These are phyloP conservation scores for Ceratothoa steindachneri DNA, from an alignment of 2,888 invertebrate genomes.

Conservation along the genomic window DNA sequence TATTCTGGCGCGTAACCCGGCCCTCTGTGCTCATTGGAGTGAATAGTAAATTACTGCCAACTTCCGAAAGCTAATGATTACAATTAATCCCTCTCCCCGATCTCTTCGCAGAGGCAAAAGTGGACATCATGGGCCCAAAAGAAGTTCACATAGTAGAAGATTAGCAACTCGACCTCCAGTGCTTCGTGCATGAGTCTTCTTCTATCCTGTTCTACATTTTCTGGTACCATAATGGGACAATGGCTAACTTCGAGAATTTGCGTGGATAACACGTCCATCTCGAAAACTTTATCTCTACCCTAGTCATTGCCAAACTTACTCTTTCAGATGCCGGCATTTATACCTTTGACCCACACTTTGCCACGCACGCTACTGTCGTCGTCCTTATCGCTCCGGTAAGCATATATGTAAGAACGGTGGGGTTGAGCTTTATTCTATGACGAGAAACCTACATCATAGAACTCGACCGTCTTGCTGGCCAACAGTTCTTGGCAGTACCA, in stretches of 20 bases:
- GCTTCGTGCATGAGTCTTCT: slow-evolving; percentile 22
- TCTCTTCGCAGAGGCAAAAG: slow-evolving; percentile 33
- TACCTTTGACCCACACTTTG: slow-evolving; percentile 28
- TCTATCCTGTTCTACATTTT: slow-evolving; percentile 37
- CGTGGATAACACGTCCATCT: slow-evolving; percentile 18
- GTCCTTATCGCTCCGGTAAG: slow-evolving; percentile 26
- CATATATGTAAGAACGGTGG: too few species aligned
- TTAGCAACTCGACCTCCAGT: slow-evolving; percentile 30
- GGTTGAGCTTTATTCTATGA: too few species aligned
- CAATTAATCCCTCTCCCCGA: not conserved
- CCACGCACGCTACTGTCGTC: slow-evolving; percentile 22
- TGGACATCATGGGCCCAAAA: slow-evolving; percentile 22
- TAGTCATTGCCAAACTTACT: slow-evolving; percentile 24
- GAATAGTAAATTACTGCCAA: too few species aligned
- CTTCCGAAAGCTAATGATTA: too few species aligned
- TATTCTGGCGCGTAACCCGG: too few species aligned
- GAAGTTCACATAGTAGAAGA: slow-evolving; percentile 42
- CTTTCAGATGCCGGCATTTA: slow-evolving; percentile 23
- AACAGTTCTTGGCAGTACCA: too few species aligned
- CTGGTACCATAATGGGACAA: slow-evolving; percentile 41
- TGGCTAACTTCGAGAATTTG: slow-evolving; percentile 32
- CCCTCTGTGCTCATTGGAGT: too few species aligned
- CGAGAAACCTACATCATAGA: too few species aligned
- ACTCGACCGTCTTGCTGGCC: too few species aligned
- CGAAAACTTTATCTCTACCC: slow-evolving; percentile 25